Evolutionary conservation across 1,140 invertebrate genomes (phyloP).

Genomic region (Camponotus vicinus): DNA sequence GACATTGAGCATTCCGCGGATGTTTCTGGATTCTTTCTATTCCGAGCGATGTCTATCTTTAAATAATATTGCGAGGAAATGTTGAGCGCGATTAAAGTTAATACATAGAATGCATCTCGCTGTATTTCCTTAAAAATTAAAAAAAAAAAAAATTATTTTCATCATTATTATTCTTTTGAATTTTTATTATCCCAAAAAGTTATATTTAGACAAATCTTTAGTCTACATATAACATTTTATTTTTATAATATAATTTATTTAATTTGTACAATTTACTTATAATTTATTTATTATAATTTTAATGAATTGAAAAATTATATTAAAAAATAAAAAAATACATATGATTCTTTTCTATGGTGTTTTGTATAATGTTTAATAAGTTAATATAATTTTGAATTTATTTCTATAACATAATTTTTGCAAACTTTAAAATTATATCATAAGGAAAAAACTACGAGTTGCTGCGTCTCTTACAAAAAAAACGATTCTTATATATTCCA

Average conservation of each 20-base stretch:
- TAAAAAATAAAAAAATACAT: background rate
- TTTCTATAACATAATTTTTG: background rate
- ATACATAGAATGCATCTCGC: background rate
- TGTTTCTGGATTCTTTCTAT: background rate
- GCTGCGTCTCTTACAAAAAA: background rate
- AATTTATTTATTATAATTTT: no score
- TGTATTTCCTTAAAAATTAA: background rate
- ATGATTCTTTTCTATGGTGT: background rate
- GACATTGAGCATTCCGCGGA: conserved; percentile 31
- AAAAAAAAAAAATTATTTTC: background rate
- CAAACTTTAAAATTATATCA: conserved; percentile 2
- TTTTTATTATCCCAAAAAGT: background rate
- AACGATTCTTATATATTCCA: background rate
- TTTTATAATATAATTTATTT: no score
- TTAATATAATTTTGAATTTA: background rate
- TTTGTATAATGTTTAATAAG: background rate
- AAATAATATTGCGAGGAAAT: no score
- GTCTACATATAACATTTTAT: background rate
- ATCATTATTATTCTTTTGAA: background rate
- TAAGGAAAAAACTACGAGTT: background rate
- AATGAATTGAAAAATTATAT: no score
- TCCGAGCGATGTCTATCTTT: background rate
- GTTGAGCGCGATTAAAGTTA: background rate
- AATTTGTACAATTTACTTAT: no score
- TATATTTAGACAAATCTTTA: no score